phyloP scores from a whole-genome alignment of 2,797 vertebrate genomes.

The Urocyon cinereoargenteus region DNA sequence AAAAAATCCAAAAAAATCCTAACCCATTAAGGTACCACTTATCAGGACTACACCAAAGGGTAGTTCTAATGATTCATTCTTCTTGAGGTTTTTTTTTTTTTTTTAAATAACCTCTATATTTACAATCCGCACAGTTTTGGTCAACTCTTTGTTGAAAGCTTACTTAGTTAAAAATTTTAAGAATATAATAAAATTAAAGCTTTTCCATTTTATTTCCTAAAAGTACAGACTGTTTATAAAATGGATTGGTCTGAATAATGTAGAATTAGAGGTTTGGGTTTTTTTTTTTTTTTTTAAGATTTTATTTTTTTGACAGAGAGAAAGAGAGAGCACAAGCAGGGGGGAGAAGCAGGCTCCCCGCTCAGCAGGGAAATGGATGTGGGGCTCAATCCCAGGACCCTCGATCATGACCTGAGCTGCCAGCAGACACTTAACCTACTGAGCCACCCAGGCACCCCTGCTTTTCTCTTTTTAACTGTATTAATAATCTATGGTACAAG shows the following conservation, averaged over 20 bases:
- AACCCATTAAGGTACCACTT: background rate
- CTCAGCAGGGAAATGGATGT: too few relatives aligned
- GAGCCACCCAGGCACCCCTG: too few relatives aligned
- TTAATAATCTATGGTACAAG: background rate
- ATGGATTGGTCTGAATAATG: background rate
- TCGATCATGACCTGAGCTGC: too few relatives aligned
- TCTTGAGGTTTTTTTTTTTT: background rate
- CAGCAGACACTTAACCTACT: too few relatives aligned
- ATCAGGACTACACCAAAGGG: background rate
- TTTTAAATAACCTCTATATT: background rate
- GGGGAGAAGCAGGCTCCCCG: too few relatives aligned
- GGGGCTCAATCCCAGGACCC: too few relatives aligned
- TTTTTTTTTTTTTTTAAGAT: too few relatives aligned
- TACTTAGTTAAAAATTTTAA: constrained; percentile 22
- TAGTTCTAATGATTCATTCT: background rate
- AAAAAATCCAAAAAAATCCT: background rate
- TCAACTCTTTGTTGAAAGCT: background rate
- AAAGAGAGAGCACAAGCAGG: too few relatives aligned
- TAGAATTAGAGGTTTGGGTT: background rate
- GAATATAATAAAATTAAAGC: background rate
- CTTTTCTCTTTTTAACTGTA: background rate
- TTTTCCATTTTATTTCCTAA: background rate
- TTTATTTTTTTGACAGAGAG: too few relatives aligned
- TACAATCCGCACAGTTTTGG: background rate
- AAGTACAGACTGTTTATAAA: constrained; percentile 30